Evolutionary conservation across 2,113 vertebrate species (phyloP), one percentile per base, ranked within the genome.

Genomic region (Nipponia nippon): DNA sequence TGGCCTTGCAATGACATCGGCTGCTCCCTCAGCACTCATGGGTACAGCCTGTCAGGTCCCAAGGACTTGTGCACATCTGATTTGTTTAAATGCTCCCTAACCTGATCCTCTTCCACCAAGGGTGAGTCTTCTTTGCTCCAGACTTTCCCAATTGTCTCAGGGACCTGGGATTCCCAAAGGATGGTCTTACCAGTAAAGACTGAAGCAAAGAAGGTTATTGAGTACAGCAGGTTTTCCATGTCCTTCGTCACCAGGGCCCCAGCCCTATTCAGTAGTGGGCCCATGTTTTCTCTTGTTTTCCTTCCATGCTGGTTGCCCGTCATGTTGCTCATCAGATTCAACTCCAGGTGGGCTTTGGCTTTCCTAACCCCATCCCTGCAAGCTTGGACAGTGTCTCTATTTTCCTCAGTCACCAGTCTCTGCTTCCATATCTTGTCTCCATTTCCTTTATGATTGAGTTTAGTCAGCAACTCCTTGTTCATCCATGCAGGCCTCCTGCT

Each of bases 11-110:
- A 22, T 47, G 70, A 17, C 30, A 77, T 32, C 17, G 2, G 10
- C 38, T 6, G 13, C 32, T 77, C 13, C 23, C 58, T 55, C 0
- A 0, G 66, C 71, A 38, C 66, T 30, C 6, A 26, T 13, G 3
- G 36, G 32, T 49, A 20, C 46, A 71, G 46, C 61, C 69, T 88
- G 22, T 36, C 55, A 58, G 49, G 46, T 22, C 36, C 47, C 10
- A 1, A 13, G 34, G 40, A 10, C n/a, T 5, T 25, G 21, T 20
- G 32, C 30, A 22, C 0, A 0, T 58, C 52, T 23, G 1, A 1
- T 27, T 89, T 29, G 15, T n/a, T 67, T 27, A 70, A 92, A 3
- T 11, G 34, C 26, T 67, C 77, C 72, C 61, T 42, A 16, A 40
- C 16, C 32, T 13, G 50, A 13, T 53, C 30, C 42, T 71, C 46